Conservation (phyloP, 2,888 invertebrate species). For the Globia sparganii region DNA sequence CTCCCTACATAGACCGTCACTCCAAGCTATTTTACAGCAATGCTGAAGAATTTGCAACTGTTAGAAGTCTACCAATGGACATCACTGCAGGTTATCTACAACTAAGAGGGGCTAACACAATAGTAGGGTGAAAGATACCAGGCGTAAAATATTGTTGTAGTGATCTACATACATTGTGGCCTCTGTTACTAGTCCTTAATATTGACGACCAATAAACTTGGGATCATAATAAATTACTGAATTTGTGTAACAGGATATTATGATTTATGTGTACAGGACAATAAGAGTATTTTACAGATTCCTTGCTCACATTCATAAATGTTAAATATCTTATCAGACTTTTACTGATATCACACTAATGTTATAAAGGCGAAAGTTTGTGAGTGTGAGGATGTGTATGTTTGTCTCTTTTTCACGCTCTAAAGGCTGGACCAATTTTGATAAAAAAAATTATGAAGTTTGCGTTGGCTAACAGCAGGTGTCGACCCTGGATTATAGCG, state of each 20-base stretch:
- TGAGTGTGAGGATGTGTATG: no score
- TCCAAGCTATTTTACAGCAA: constrained; percentile 96
- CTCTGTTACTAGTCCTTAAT: not conserved
- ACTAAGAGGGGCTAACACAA: constrained; percentile 95
- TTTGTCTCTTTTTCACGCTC: no score
- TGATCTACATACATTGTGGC: not conserved
- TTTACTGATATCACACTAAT: no score
- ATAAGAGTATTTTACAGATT: not conserved
- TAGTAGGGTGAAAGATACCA: constrained; percentile 90
- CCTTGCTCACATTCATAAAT: not conserved
- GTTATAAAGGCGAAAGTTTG: no score
- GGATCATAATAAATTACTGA: not conserved
- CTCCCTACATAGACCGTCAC: constrained; percentile 97
- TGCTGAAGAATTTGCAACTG: constrained; percentile 96
- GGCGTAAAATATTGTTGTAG: not conserved
- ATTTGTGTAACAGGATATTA: not conserved
- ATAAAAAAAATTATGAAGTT: no score
- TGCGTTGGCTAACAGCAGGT: no score
- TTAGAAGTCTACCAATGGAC: constrained; percentile 96
- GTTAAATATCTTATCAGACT: not conserved
- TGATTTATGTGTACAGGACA: no score
- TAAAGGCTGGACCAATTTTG: no score
- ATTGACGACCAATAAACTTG: constrained; percentile 4
- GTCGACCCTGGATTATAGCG: no score
- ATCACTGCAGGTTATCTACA: constrained; percentile 97